These are phyloP conservation scores for Coregonus ussuriensis DNA, from an alignment of 2,797 vertebrate genomes.

Conservation along the genomic window DNA sequence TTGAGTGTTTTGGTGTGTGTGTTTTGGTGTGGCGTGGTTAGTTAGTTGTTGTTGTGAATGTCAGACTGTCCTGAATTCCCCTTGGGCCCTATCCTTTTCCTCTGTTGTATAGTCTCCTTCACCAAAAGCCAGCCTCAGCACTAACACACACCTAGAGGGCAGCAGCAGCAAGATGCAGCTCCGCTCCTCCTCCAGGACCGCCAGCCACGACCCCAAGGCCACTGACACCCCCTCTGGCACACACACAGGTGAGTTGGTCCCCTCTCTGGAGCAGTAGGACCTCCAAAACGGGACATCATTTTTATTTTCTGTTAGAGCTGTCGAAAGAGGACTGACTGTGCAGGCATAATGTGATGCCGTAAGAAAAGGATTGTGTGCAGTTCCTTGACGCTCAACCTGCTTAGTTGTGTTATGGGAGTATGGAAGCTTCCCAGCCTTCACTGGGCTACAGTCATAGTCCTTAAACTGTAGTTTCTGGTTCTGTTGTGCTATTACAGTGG, in stretches of 20 bases:
- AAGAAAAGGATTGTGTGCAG: constrained; percentile 61
- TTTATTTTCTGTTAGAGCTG: background rate
- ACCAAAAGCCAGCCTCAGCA: constrained; percentile 76
- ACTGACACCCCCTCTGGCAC: constrained; percentile 78
- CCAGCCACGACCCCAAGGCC: constrained; percentile 72
- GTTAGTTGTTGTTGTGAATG: background rate
- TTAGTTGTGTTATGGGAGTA: constrained; percentile 49
- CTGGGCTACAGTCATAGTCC: background rate
- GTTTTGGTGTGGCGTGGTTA: background rate
- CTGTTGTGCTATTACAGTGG: background rate
- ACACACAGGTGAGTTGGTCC: constrained; percentile 74
- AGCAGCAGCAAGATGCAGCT: constrained; percentile 77
- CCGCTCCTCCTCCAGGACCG: constrained; percentile 67
- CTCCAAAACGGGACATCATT: background rate
- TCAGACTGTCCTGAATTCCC: constrained; percentile 6
- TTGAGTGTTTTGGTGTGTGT: background rate
- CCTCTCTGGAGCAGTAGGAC: background rate
- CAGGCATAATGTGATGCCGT: constrained; percentile 56
- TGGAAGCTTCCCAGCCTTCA: constrained; percentile 5
- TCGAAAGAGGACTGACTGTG: constrained; percentile 29
- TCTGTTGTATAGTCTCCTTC: constrained; percentile 74
- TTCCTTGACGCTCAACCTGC: constrained; percentile 59
- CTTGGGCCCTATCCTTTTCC: constrained; percentile 8
- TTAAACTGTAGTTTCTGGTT: background rate
- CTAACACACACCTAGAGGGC: constrained; percentile 64